Percentiles rank a stretch among this genome's conserved stretches.
Evolutionary conservation across 2,888 invertebrate species (phyloP).

Genomic region (Drosophila anomalipes): DNA sequence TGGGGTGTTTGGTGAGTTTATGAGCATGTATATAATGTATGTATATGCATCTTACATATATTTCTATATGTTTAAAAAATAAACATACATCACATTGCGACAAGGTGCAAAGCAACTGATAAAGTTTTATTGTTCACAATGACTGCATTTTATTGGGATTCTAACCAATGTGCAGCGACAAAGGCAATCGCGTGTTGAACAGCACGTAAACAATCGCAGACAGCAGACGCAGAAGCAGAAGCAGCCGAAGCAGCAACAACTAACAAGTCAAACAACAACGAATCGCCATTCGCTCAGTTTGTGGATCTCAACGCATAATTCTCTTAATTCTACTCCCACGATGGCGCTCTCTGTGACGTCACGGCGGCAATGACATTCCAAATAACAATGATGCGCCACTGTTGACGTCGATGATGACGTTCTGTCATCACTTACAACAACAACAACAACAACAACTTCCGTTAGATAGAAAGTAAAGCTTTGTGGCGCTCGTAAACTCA

Average conservation of each 20-base stretch:
- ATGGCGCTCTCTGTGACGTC: constrained; percentile 47
- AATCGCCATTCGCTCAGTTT: constrained; percentile 16
- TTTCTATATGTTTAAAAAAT: background rate
- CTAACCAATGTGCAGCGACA: constrained; percentile 40
- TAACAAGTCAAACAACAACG: constrained; percentile 19
- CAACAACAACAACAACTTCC: background rate
- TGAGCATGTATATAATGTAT: background rate
- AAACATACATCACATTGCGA: background rate
- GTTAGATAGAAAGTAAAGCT: constrained; percentile 30
- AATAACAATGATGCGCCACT: constrained; percentile 40
- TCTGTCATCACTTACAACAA: constrained; percentile 29
- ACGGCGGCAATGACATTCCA: constrained; percentile 43
- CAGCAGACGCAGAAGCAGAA: constrained; percentile 14
- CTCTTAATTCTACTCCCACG: constrained; percentile 14
- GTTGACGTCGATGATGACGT: constrained; percentile 39
- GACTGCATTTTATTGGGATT: constrained; percentile 23
- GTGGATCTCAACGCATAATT: constrained; percentile 14
- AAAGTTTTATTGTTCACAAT: constrained; percentile 7
- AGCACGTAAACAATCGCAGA: constrained; percentile 57
- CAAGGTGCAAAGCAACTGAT: constrained; percentile 15
- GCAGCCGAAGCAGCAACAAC: constrained; percentile 23
- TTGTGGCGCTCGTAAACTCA: constrained; percentile 38
- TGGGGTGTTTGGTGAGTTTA: background rate
- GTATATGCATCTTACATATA: background rate
- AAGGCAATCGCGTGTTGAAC: constrained; percentile 31